Conservation (phyloP, 2,888 invertebrate species). For the Drosophila rellima region DNA sequence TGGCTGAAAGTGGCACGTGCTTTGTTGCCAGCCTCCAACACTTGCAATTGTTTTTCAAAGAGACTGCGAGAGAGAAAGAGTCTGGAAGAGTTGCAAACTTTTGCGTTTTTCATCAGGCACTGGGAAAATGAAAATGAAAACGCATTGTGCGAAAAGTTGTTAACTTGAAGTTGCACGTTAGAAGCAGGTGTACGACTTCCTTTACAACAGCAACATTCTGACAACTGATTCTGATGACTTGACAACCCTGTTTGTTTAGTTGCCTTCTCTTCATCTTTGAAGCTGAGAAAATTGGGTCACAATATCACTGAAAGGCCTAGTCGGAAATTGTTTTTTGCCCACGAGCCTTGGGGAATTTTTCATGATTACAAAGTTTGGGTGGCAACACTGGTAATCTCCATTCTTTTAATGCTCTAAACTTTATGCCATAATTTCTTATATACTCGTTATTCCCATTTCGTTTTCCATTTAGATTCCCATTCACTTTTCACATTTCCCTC, state of each 20-base stretch:
- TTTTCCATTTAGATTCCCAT: not conserved
- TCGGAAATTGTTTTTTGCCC: slow-evolving; percentile 24
- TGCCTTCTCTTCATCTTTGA: slow-evolving; percentile 5
- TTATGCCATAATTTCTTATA: slow-evolving; percentile 37
- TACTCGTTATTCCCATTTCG: slow-evolving; percentile 2
- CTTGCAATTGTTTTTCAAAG: slow-evolving; percentile 33
- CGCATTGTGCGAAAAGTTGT: slow-evolving; percentile 59
- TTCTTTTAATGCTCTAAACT: slow-evolving; percentile 43
- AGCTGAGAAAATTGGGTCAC: slow-evolving; percentile 52
- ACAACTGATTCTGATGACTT: slow-evolving; percentile 57
- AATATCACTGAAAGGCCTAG: slow-evolving; percentile 56
- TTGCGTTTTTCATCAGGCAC: slow-evolving; percentile 61
- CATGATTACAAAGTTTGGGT: slow-evolving; percentile 56
- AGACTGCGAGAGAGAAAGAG: not conserved
- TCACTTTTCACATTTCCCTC: not conserved
- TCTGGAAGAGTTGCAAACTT: slow-evolving; percentile 55
- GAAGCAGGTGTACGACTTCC: slow-evolving; percentile 16
- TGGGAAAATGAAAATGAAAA: slow-evolving; percentile 65
- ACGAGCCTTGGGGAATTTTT: slow-evolving; percentile 33
- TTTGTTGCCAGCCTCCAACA: slow-evolving; percentile 63
- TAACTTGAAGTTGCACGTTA: slow-evolving; percentile 46
- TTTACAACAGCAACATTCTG: slow-evolving; percentile 25
- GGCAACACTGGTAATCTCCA: slow-evolving; percentile 56
- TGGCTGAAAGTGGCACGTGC: slow-evolving; percentile 75
- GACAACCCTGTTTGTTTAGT: slow-evolving; percentile 33